Base-by-base conservation (phyloP, 2,113 vertebrate genomes). In the Spea multiplicata region DNA sequence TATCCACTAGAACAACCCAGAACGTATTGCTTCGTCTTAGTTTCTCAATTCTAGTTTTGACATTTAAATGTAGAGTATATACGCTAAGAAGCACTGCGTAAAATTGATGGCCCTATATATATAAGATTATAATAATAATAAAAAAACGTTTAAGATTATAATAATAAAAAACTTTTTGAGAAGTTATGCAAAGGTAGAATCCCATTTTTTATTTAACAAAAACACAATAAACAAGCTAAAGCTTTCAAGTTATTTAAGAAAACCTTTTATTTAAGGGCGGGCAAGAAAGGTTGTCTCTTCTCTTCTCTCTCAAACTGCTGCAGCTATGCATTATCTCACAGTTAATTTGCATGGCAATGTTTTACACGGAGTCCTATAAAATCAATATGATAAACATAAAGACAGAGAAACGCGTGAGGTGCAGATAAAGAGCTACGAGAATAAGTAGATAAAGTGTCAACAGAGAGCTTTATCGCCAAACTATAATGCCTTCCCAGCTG, bases 361-460 rank as follows among this genome's bases (percentile, higher is more conserved):
- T 62, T 30, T 77, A 66, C 67, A 30, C 75, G 49, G 44, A 77
- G 53, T 59, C 75, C 49, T 66, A 45, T 69, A 66, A 72, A 72
- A 79, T 66, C 77, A 79, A 73, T 79, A 79, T 73, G 59, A 79
- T 79, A 73, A 72, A 79, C 77, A 79, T 79, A 73, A 79, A 73
- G 65, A 66, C 30, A 65, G 70, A 73, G 53, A 79, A 71, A 79
- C 67, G 62, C 52, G 12, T 66, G 50, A 57, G 70, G 46, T 66
- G 62, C 30, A 79, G 77, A 79, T 79, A 73, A 79, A 72, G 62
- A 79, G 65, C 70, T 79, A 73, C 73, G 66, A 55, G 77, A 57
- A 66, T 49, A 79, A 55, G 70, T 55, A 73, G 72, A 73, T 73
- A 66, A 79, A 79, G 62, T 66, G 70, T 71, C 52, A 45, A 66